Evolutionary conservation across 2,113 vertebrate species (phyloP).

Genomic region (Pelmatolapia mariae): DNA sequence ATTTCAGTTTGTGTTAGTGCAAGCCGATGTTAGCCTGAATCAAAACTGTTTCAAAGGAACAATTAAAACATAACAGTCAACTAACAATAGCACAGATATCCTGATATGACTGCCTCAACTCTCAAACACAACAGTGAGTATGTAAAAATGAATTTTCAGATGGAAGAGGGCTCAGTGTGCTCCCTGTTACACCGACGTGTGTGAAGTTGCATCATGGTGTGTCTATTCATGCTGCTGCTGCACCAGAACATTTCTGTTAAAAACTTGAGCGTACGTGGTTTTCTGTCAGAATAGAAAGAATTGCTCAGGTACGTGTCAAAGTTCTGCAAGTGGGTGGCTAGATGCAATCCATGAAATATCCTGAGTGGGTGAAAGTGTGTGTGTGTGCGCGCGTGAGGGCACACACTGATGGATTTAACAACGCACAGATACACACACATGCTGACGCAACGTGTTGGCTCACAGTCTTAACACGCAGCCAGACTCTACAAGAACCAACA

Average conservation of each 20-base stretch:
- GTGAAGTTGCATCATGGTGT: background rate
- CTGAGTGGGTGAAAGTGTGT: background rate
- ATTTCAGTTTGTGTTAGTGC: background rate
- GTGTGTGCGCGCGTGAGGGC: background rate
- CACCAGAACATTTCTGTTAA: background rate
- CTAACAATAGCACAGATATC: background rate
- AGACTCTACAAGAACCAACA: background rate
- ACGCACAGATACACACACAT: background rate
- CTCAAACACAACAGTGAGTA: background rate
- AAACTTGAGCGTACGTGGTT: background rate
- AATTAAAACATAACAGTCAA: background rate
- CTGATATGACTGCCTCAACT: background rate
- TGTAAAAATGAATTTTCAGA: background rate
- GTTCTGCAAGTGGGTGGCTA: background rate
- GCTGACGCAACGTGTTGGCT: background rate
- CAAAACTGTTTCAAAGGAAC: background rate
- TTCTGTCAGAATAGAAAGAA: background rate
- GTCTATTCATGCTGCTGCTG: background rate
- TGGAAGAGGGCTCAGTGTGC: background rate
- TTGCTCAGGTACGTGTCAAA: background rate
- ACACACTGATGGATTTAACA: background rate
- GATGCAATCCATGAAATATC: background rate
- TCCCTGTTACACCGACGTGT: background rate
- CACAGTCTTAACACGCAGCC: background rate
- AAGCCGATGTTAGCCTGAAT: background rate